Evolutionary conservation across 2,113 vertebrate genomes (phyloP).

Genomic region (Anser brachyrhynchus): DNA sequence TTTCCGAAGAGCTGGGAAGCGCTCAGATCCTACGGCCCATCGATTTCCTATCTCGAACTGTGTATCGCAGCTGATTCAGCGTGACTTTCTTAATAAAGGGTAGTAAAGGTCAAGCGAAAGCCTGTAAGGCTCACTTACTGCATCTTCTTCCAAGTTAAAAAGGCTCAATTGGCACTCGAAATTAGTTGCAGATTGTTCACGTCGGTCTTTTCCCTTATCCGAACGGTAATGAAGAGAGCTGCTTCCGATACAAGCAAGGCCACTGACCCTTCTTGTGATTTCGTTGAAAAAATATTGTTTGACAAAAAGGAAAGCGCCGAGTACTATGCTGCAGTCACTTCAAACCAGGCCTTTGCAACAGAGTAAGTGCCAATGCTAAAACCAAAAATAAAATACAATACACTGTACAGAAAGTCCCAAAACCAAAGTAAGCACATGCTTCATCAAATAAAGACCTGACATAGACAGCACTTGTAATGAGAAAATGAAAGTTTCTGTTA

Average conservation of each 20-base stretch:
- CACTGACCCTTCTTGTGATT: conserved; percentile 6
- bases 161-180: background rate
- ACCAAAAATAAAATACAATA: fast-evolving
- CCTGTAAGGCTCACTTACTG: background rate
- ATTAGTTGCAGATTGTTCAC: conserved; percentile 26
- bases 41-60: background rate
- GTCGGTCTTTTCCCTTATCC: background rate
- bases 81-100: background rate
- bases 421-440: background rate
- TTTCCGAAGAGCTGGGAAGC: background rate
- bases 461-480: fast-evolving
- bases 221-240: conserved; percentile 27
- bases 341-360: background rate
- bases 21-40: background rate
- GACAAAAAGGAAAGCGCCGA: background rate
- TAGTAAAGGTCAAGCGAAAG: background rate
- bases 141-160: background rate
- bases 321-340: fast-evolving
- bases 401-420: background rate
- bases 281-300: background rate
- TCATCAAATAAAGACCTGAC: background rate
- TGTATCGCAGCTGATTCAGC: background rate
- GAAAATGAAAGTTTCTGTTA: background rate
- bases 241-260: conserved; percentile 34
- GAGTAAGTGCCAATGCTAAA: background rate